Conservation (phyloP, 2,113 vertebrate genomes). For the Oxyura jamaicensis region DNA sequence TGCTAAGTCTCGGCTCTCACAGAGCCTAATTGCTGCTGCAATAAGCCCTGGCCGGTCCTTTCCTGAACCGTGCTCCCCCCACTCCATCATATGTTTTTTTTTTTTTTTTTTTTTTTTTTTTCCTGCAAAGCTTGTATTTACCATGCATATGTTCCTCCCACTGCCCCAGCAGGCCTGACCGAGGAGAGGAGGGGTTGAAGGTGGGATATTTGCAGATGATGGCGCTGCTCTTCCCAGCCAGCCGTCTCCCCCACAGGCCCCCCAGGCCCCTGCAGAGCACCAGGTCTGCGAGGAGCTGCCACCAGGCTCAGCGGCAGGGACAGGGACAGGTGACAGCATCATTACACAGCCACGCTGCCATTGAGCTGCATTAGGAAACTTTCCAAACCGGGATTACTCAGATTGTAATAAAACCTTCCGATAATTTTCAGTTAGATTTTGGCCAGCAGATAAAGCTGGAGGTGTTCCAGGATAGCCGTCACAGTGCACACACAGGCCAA, state of each 20-base stretch:
- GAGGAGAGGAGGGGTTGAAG: not conserved
- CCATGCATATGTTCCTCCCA: not conserved
- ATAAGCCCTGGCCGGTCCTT: constrained; percentile 57
- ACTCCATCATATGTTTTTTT: not conserved
- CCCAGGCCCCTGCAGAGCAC: not conserved
- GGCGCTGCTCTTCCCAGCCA: not conserved
- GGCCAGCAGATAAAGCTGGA: constrained; percentile 40
- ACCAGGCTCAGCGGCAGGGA: not conserved
- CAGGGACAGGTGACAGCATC: not conserved
- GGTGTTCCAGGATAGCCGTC: constrained; percentile 43
- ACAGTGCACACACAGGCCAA: accelerated
- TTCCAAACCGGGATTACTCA: constrained; percentile 69
- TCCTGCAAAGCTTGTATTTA: not conserved
- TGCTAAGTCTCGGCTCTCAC: constrained; percentile 63
- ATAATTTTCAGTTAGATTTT: constrained; percentile 49
- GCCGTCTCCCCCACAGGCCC: accelerated
- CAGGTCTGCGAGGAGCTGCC: not conserved
- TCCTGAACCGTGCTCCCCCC: not conserved
- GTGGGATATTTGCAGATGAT: not conserved
- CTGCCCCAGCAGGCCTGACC: not conserved
- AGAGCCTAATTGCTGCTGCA: constrained; percentile 64
- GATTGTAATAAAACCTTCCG: constrained; percentile 60
- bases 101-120: not conserved
- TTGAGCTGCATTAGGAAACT: constrained; percentile 34
- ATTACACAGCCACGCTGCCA: not conserved